Percentiles rank a stretch among this genome's conserved stretches.
Conservation (phyloP, 2,113 vertebrate species). For the Hyaena hyaena region DNA sequence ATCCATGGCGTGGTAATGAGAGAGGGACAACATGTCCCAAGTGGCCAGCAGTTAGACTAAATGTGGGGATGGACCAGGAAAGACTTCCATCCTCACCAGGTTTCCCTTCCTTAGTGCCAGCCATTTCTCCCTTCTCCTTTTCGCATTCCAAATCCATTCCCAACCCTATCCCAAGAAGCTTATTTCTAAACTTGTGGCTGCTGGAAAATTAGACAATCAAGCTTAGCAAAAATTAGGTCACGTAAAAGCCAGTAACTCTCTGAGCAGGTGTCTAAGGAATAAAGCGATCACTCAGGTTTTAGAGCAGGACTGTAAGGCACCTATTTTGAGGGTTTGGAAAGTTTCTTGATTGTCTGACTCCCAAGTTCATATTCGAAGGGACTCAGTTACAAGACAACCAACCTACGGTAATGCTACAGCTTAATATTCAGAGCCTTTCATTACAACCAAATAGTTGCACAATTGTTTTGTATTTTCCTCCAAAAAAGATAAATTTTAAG, state of each 20-base stretch:
- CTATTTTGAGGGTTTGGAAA: neutral
- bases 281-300: neutral
- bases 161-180: neutral
- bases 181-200: neutral
- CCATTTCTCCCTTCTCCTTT: neutral
- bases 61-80: fast-evolving
- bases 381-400: neutral
- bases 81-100: fast-evolving
- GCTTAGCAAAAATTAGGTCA: neutral
- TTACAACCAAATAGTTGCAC: neutral
- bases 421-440: neutral
- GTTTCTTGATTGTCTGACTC: neutral
- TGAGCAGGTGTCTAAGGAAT: neutral
- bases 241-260: neutral
- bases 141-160: too few relatives aligned
- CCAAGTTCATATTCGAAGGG: neutral
- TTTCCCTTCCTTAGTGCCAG: neutral
- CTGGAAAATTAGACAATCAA: neutral
- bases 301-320: neutral
- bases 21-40: too few relatives aligned
- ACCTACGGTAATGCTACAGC: neutral
- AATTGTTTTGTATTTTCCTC: neutral
- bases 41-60: neutral
- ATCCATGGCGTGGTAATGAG: fast-evolving
- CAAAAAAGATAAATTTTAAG: neutral